These are phyloP conservation scores for Apamea monoglypha DNA, from an alignment of 2,888 invertebrate species.

Conservation along the genomic window DNA sequence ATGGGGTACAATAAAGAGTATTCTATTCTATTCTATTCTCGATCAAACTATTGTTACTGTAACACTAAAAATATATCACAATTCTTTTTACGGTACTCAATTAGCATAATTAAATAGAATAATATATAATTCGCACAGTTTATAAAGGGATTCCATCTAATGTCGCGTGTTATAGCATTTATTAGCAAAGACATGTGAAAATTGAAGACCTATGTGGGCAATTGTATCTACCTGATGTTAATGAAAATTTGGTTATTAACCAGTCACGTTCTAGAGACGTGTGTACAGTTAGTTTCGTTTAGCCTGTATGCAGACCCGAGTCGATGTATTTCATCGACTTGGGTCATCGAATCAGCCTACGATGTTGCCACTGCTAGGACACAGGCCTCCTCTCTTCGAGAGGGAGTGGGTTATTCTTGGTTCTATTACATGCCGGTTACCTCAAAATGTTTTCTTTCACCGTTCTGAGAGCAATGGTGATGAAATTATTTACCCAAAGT, in stretches of 20 bases:
- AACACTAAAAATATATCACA: conserved; percentile 4
- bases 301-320: neutral
- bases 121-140: conserved; percentile 11
- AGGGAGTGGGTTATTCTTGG: neutral
- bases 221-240: conserved; percentile 22
- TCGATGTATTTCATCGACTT: too few species aligned
- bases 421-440: neutral
- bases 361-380: neutral
- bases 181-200: conserved; percentile 49
- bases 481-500: neutral
- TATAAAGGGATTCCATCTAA: conserved; percentile 9
- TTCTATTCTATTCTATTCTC: too few species aligned
- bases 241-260: conserved; percentile 44
- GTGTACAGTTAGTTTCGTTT: conserved; percentile 18
- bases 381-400: neutral
- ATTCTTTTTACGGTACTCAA: conserved; percentile 24
- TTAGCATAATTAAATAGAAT: conserved; percentile 34
- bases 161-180: conserved; percentile 5
- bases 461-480: neutral
- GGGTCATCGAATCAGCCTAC: neutral
- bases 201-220: conserved; percentile 9
- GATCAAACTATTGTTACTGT: neutral
- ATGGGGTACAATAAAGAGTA: too few species aligned
- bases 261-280: conserved; percentile 35
- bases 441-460: neutral